phyloP scores from a whole-genome alignment of 2,888 invertebrate species.

The Brachylomia viminalis region DNA sequence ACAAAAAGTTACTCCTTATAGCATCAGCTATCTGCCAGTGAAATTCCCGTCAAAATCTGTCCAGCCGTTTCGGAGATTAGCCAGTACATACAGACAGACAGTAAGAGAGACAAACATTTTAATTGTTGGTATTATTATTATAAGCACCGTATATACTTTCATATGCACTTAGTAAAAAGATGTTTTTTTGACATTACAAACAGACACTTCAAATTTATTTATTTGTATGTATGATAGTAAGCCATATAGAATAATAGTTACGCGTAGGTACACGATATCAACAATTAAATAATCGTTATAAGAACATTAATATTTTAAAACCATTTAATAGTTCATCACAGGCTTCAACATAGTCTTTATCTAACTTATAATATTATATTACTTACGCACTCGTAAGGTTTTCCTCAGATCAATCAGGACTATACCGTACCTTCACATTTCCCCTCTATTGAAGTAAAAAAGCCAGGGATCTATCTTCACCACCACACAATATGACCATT shows the following conservation, averaged over 20 bases:
- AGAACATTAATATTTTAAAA: not conserved
- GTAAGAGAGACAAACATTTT: too few species aligned
- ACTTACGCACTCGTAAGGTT: not conserved
- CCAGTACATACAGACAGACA: not conserved
- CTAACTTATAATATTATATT: not conserved
- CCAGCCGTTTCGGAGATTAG: not conserved
- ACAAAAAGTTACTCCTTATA: not conserved
- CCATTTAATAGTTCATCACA: not conserved
- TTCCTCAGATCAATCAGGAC: constrained; percentile 4
- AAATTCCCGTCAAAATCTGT: not conserved
- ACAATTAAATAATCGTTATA: too few species aligned
- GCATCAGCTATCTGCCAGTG: not conserved
- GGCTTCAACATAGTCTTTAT: not conserved
- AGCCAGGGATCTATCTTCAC: constrained; percentile 66
- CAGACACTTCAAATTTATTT: too few species aligned
- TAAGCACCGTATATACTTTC: too few species aligned
- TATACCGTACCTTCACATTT: constrained; percentile 46
- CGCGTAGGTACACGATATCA: too few species aligned
- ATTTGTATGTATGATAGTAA: too few species aligned
- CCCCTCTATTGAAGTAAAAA: constrained; percentile 65
- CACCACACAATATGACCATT: constrained; percentile 79
- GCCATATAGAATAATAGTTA: too few species aligned
- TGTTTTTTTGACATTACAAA: too few species aligned
- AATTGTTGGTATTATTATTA: too few species aligned
- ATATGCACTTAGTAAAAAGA: too few species aligned